A percentile compares a stretch with the other conserved stretches of the same genome.
Conservation (phyloP, 2,888 invertebrate species). For the Pseudanteris insignis region DNA sequence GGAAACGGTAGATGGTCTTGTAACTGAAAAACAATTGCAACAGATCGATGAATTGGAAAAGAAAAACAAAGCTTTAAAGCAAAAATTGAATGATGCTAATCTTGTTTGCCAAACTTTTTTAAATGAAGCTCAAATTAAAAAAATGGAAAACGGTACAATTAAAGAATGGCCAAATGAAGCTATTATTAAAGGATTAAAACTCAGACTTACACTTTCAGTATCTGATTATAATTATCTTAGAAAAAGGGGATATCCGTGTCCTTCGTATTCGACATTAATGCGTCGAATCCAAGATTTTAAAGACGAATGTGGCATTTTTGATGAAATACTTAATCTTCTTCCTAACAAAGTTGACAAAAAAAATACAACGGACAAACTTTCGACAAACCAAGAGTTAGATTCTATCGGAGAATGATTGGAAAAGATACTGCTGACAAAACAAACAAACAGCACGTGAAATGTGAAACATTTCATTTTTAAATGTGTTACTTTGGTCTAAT, state of each 20-base stretch:
- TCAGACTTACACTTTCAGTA: constrained; percentile 14
- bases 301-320: constrained; percentile 24
- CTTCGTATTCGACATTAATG: constrained; percentile 24
- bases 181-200: constrained; percentile 20
- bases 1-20: not conserved
- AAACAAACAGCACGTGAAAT: constrained; percentile 2
- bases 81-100: not conserved
- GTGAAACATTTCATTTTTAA: constrained; percentile 9
- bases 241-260: constrained; percentile 11
- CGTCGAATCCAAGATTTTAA: constrained; percentile 28
- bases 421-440: not conserved
- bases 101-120: not conserved
- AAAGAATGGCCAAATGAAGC: constrained; percentile 15
- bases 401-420: not conserved
- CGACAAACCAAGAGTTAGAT: constrained; percentile 21
- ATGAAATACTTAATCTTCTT: constrained; percentile 12
- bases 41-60: no score
- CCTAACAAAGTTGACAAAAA: constrained; percentile 16
- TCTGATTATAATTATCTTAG: constrained; percentile 12
- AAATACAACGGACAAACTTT: constrained; percentile 14
- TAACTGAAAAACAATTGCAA: no score
- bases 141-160: constrained; percentile 1
- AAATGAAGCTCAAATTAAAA: constrained; percentile 14
- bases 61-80: no score
- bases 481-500: constrained; percentile 6